Conservation (phyloP, 2,888 invertebrate genomes). For the Drosophila pseudotakahashii region DNA sequence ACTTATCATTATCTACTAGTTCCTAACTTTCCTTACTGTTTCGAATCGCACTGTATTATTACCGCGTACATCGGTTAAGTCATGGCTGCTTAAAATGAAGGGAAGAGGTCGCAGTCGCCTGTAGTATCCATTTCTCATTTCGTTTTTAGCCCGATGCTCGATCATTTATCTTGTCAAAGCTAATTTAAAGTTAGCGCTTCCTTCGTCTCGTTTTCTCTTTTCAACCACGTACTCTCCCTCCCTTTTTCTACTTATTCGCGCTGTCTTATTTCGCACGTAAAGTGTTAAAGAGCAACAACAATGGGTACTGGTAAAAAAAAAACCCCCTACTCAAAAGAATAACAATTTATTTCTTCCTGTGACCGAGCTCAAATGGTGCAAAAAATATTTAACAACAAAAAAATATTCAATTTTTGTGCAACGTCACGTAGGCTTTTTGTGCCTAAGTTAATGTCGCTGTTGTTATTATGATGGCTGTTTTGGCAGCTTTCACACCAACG, state of each 20-base stretch:
- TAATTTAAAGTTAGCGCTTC: conserved; percentile 61
- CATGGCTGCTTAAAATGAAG: neutral
- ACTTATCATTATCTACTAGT: no score
- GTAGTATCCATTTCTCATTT: conserved; percentile 39
- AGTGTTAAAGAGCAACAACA: conserved; percentile 67
- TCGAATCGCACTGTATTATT: conserved; percentile 29
- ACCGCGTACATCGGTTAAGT: conserved; percentile 22
- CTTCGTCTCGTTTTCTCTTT: conserved; percentile 6
- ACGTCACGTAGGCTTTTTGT: conserved; percentile 41
- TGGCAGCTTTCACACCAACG: conserved; percentile 6
- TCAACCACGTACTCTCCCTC: neutral
- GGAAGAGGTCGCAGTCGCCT: conserved; percentile 31
- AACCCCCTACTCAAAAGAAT: conserved; percentile 37
- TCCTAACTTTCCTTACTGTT: no score
- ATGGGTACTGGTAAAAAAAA: conserved; percentile 21
- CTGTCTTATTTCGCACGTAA: conserved; percentile 62
- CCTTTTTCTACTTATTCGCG: conserved; percentile 24
- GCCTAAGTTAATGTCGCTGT: conserved; percentile 18
- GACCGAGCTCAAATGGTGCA: conserved; percentile 24
- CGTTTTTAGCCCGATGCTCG: conserved; percentile 38
- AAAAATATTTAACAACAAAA: conserved; percentile 11
- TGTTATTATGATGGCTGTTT: conserved; percentile 12
- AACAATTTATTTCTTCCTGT: conserved; percentile 61
- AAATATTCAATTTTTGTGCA: conserved; percentile 55
- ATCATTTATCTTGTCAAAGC: conserved; percentile 74